These are phyloP conservation scores for Butastur rufipennis DNA, from an alignment of 2,113 vertebrate genomes.

Conservation along the genomic window DNA sequence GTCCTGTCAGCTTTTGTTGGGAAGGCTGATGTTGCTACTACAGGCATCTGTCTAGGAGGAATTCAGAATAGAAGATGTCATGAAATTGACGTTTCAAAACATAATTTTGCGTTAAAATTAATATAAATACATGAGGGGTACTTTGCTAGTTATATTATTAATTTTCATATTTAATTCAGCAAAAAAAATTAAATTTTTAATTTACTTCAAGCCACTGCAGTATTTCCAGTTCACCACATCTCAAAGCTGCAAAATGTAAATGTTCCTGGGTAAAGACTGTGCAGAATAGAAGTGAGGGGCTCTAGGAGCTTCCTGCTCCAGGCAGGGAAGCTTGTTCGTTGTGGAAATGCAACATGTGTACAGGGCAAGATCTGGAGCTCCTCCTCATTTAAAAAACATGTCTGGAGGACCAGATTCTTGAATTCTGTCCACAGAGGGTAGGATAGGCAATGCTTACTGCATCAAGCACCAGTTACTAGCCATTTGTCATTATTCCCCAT, in stretches of 20 bases:
- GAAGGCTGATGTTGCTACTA: neutral
- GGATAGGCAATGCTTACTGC: neutral
- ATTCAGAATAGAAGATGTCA: neutral
- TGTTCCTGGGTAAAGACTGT: neutral
- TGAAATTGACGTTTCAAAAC: neutral
- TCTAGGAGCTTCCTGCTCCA: rapidly evolving
- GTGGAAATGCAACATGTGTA: neutral
- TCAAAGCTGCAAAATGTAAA: neutral
- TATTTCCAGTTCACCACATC: neutral
- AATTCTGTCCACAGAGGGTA: neutral
- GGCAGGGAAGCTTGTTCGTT: neutral
- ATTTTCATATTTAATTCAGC: neutral
- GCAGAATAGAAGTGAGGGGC: neutral
- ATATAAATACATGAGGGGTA: neutral
- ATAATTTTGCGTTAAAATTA: neutral
- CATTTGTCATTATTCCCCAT: neutral
- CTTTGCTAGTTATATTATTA: neutral
- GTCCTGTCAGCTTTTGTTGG: neutral
- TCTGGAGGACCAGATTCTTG: neutral
- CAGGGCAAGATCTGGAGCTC: neutral
- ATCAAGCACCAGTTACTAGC: neutral
- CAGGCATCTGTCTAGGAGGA: neutral
- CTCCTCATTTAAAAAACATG: neutral
- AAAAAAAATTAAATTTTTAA: neutral
- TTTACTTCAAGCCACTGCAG: neutral